These are phyloP conservation scores for Parnassius orleans DNA, from an alignment of 2,888 invertebrate genomes.

Conservation along the genomic window DNA sequence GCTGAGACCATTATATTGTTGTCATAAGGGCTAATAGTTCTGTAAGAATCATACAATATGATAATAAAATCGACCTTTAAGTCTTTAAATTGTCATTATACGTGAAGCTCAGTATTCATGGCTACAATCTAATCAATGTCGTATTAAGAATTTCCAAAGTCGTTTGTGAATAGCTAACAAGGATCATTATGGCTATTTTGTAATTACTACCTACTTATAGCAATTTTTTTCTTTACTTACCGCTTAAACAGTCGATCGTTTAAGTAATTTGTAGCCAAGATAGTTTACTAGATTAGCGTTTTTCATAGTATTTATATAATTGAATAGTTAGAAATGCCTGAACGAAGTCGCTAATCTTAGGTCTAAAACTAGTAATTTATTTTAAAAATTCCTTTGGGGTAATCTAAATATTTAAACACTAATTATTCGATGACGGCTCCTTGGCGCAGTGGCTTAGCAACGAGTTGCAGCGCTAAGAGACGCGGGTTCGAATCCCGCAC, in stretches of 20 bases:
- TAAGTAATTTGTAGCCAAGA: conserved; percentile 29
- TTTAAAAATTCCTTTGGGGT: no score
- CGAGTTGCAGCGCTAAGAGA: no score
- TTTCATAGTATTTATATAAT: no score
- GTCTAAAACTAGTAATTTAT: no score
- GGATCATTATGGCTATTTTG: conserved; percentile 65
- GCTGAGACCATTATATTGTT: conserved; percentile 67
- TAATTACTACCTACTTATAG: conserved; percentile 71
- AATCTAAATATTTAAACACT: no score
- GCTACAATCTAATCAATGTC: conserved; percentile 74
- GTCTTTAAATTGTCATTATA: conserved; percentile 80
- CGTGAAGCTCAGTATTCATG: conserved; percentile 57
- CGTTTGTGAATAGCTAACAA: conserved; percentile 75
- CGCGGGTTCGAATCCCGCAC: no score
- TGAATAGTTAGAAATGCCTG: background rate
- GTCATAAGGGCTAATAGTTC: conserved; percentile 80
- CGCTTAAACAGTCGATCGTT: conserved; percentile 44
- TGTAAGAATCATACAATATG: conserved; percentile 78
- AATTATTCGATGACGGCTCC: no score
- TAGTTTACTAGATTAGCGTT: conserved; percentile 1
- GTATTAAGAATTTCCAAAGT: conserved; percentile 74
- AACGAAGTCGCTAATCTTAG: no score
- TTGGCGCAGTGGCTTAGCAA: no score
- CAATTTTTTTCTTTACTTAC: conserved; percentile 55
- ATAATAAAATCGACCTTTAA: conserved; percentile 79